Percentiles rank a stretch among this genome's conserved stretches.
These are phyloP conservation scores for Typhlomys cinereus DNA, from an alignment of 2,113 vertebrate genomes.

Conservation along the genomic window DNA sequence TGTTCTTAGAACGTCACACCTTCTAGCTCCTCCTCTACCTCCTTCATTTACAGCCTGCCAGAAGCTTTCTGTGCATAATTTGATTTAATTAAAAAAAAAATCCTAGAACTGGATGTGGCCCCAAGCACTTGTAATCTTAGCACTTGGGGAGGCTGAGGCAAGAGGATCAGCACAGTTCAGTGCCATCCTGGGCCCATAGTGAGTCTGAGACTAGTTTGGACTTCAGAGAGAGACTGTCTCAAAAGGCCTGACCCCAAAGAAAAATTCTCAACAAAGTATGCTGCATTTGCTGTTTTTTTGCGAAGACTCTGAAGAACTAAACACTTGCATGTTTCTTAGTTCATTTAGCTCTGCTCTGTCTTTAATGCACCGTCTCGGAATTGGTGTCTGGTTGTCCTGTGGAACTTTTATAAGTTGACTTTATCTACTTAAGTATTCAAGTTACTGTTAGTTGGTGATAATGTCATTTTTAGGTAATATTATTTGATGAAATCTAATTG, in stretches of 20 bases:
- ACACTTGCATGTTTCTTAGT: background rate
- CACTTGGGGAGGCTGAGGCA: no score
- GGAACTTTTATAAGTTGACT: constrained; percentile 27
- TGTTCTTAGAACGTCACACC: background rate
- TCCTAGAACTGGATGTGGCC: background rate
- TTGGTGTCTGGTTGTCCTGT: background rate
- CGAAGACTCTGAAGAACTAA: constrained; percentile 31
- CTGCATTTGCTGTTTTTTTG: background rate
- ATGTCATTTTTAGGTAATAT: constrained; percentile 13
- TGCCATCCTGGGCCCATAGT: no score
- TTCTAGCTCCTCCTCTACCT: background rate
- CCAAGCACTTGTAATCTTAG: no score
- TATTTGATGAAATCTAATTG: no score
- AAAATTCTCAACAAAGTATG: constrained; percentile 1
- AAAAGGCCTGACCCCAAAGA: no score
- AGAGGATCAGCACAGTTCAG: no score
- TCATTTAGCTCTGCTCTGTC: constrained; percentile 36
- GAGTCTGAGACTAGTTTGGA: no score
- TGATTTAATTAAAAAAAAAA: constrained; percentile 12
- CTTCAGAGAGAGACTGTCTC: no score
- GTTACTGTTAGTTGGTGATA: background rate
- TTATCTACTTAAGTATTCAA: constrained; percentile 43
- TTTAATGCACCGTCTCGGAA: constrained; percentile 18
- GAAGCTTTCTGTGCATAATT: background rate
- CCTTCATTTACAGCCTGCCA: background rate